Base-by-base conservation (phyloP, 35 echinoderm and acorn worm genomes). In the Ophioderma brevispina region DNA sequence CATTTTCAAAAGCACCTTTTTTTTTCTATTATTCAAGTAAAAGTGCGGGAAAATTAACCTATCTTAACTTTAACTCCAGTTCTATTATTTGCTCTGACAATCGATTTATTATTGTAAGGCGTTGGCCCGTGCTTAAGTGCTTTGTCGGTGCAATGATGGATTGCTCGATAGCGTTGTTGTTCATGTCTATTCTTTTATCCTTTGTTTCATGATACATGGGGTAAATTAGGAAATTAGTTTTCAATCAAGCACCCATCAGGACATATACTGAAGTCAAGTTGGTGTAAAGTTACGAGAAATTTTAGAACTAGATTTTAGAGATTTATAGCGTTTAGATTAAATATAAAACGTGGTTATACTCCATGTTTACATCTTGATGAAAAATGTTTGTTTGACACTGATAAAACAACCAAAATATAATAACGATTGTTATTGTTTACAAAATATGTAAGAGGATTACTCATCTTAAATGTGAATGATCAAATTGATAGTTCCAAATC, bases 191-290 rank as follows among this genome's bases (percentile, higher is more conserved):
- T 70, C 59, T 70, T 70, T 25, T 4, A 70, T 25, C 28, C 59
- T 18, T 70, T 70, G 59, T 70, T 70, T 70, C 59, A 70, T 70
- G 59, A 70, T 70, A 70, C 59, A 70, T 70, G 59, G 28, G 59
- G 59, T 25, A 70, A 70, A 70, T 70, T 70, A 70, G 59, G 59
- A 70, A 70, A 70, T 70, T 70, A 70, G 59, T 70, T 70, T 70
- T 70, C 59, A 18, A 70, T 70, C 59, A 70, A 70, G 28, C n/a
- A 25, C 10, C 59, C 23, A 70, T 70, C 59, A 25, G 2, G 59
- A 70, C 59, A 70, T 70, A 70, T n/a, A n/a, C n/a, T 70, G 59
- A 70, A 70, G 59, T 70, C 59, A 25, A 46, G 41, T 46, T 46
- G 41, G 41, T 46, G 41, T 46, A 46, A 46, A 46, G 41, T 46